phyloP scores from a whole-genome alignment of 2,888 invertebrate genomes.

The Blastobasis lacticolella region DNA sequence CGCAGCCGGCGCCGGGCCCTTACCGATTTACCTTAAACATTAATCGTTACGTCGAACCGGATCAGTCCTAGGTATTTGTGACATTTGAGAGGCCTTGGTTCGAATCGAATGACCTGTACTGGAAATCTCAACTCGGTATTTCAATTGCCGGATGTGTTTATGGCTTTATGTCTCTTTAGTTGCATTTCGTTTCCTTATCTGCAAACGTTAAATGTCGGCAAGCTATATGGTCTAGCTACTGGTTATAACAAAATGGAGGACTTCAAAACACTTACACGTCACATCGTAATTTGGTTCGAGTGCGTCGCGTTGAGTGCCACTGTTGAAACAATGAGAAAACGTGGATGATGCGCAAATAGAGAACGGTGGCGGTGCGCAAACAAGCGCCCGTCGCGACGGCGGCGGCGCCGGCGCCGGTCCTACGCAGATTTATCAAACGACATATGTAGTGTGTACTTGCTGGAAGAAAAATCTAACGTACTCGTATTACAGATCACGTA shows the following conservation, averaged over 20 bases:
- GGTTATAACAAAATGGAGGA: too few species aligned
- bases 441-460: too few species aligned
- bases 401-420: too few species aligned
- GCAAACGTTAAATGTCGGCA: too few species aligned
- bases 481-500: too few species aligned
- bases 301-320: slow-evolving; percentile 15
- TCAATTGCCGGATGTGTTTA: slow-evolving; percentile 3
- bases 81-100: slow-evolving; percentile 31
- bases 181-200: too few species aligned
- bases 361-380: slow-evolving; percentile 58
- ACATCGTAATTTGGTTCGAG: too few species aligned
- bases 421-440: too few species aligned
- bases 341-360: slow-evolving; percentile 55
- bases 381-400: slow-evolving; percentile 51
- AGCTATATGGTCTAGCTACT: too few species aligned
- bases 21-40: slow-evolving; percentile 51
- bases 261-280: too few species aligned
- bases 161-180: not conserved
- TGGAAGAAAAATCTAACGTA: too few species aligned
- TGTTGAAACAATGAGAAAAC: slow-evolving; percentile 51
- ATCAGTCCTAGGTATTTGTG: slow-evolving; percentile 37
- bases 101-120: not conserved
- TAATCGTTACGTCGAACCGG: slow-evolving; percentile 40
- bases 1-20: slow-evolving; percentile 35
- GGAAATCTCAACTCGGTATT: slow-evolving; percentile 1